Evolutionary conservation across 2,113 vertebrate species (phyloP).

Genomic region (Crotalus helleri): DNA sequence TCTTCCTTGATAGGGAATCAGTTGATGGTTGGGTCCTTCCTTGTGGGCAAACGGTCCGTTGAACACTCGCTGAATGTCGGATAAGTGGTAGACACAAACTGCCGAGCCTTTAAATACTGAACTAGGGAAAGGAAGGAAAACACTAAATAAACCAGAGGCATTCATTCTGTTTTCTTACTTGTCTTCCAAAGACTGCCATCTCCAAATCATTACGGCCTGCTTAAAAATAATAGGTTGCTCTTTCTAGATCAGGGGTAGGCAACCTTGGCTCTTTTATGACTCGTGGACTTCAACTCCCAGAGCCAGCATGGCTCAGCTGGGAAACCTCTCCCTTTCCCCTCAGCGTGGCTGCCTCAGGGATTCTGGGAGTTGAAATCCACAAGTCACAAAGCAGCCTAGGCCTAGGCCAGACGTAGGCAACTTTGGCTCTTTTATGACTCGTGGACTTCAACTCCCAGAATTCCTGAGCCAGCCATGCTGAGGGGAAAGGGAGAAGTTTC

Average conservation of each 20-base stretch:
- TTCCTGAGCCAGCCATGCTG: no score
- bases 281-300: no score
- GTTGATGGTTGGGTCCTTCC: constrained; percentile 94
- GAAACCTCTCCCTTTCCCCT: no score
- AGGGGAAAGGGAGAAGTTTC: no score
- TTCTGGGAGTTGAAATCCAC: no score
- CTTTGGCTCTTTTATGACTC: no score
- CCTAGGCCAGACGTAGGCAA: no score
- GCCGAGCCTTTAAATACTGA: constrained; percentile 98
- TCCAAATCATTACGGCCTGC: background rate
- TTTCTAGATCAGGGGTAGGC: background rate
- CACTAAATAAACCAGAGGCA: background rate
- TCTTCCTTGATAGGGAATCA: constrained; percentile 93
- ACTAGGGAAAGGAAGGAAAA: constrained; percentile 65
- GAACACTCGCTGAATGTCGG: constrained; percentile 95
- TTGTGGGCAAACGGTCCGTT: constrained; percentile 97
- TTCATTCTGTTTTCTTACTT: background rate
- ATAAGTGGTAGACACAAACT: constrained; percentile 94
- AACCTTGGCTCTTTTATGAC: no score
- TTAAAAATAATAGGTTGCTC: background rate
- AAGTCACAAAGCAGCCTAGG: no score
- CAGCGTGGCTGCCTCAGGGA: no score
- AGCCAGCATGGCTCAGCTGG: no score
- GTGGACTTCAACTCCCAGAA: no score
- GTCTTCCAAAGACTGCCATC: background rate